Conservation (phyloP, 1,140 invertebrate species). For the Eupeodes corollae region DNA sequence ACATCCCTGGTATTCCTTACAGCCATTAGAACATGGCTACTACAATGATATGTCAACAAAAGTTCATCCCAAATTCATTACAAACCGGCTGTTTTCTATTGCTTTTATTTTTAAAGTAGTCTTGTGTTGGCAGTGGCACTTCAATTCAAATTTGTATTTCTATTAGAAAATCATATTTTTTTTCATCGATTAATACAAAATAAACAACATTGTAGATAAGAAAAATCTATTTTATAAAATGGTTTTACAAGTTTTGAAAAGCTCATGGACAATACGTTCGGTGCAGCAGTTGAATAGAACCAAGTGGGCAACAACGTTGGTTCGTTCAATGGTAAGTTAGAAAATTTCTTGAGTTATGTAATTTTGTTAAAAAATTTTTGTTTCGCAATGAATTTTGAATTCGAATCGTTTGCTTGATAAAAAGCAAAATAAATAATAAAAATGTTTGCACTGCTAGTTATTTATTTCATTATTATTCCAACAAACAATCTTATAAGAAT, state of each 20-base stretch:
- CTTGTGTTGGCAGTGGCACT: too few species aligned
- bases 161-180: too few species aligned
- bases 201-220: too few species aligned
- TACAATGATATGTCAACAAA: too few species aligned
- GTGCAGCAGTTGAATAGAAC: conserved; percentile 24
- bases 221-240: conserved; percentile 6
- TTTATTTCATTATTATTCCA: background rate
- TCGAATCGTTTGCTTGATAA: background rate
- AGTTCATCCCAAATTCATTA: too few species aligned
- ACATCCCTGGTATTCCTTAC: too few species aligned
- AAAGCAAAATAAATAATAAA: background rate
- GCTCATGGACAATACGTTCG: conserved; percentile 17
- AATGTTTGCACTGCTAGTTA: background rate
- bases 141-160: too few species aligned
- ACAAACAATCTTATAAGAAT: background rate
- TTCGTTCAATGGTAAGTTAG: conserved; percentile 25
- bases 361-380: conserved; percentile 3
- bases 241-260: conserved; percentile 27
- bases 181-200: too few species aligned
- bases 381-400: conserved; percentile 9
- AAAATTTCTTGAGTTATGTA: conserved; percentile 15
- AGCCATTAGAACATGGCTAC: too few species aligned
- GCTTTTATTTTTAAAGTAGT: too few species aligned
- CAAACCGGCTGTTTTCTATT: too few species aligned
- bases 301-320: conserved; percentile 15